Percentiles rank a stretch among this genome's conserved stretches.
These are phyloP conservation scores for Octomys mimax DNA, from an alignment of 2,797 vertebrate genomes.

Conservation along the genomic window DNA sequence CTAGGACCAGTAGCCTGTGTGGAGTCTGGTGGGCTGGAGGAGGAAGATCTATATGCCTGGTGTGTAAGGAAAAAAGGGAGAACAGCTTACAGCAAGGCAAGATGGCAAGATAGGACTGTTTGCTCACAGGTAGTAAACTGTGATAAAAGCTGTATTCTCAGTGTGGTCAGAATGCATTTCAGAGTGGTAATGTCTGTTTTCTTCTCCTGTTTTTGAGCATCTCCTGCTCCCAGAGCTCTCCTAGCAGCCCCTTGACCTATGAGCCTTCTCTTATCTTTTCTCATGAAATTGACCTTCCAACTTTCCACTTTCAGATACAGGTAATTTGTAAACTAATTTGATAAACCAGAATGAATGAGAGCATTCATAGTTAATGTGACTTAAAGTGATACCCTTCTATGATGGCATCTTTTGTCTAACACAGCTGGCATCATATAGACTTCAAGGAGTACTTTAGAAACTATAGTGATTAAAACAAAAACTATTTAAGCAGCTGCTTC, in stretches of 20 bases:
- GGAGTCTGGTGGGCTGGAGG: neutral
- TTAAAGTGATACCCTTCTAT: constrained; percentile 34
- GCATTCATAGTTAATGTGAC: neutral
- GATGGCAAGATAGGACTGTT: neutral
- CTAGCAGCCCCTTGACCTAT: neutral
- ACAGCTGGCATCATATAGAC: constrained; percentile 17
- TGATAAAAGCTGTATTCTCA: neutral
- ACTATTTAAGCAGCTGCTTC: neutral
- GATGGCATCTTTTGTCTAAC: constrained; percentile 54
- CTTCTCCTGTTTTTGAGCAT: neutral
- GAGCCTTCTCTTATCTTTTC: neutral
- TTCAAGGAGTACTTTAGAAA: constrained; percentile 48
- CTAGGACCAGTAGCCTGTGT: neutral
- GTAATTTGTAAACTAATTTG: constrained; percentile 56
- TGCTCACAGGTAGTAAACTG: neutral
- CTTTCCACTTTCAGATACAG: neutral
- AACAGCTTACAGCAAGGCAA: neutral
- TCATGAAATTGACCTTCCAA: constrained; percentile 20
- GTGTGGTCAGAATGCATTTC: neutral
- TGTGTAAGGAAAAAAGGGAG: neutral
- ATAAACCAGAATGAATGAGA: constrained; percentile 37
- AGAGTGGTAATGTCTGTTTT: neutral
- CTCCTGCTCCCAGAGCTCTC: neutral
- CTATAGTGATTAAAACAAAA: constrained; percentile 34
- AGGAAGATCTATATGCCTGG: neutral